Evolutionary conservation across 2,888 invertebrate genomes (phyloP), one percentile per base, ranked within the genome.

Genomic region (Notodonta dromedarius): DNA sequence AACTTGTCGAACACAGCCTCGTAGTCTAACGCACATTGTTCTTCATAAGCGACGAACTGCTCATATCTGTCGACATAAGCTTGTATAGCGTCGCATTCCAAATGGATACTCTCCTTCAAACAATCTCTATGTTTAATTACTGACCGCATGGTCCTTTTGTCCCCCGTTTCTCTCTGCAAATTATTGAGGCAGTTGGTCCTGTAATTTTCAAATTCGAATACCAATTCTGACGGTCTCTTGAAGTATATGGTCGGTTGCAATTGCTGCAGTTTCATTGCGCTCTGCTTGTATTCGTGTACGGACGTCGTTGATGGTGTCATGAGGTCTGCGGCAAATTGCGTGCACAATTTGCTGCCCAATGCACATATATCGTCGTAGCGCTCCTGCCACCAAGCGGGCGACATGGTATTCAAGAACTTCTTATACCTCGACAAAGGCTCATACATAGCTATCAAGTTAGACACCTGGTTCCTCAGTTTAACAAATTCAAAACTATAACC

Each of bases 151-250:
- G 75, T 55, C 14, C 59, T 67, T 40, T 69, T 59, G 6, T 72
- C 61, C 9, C 66, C 62, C 8, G 57, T 63, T 39, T 80, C 70
- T 39, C 79, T 77, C 64, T 76, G 61, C 74, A 83, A 74, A 44
- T 82, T 82, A 60, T 79, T 79, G 13, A 79, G 63, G 53, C 83
- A 81, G 63, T 81, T 80, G 9, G 65, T 64, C 24, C 76, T 63
- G 9, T 77, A 40, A 11, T 65, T 48, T 6, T 78, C 73, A 39
- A 76, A 79, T 32, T 77, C 56, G 5, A 55, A n/a, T 16, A 73
- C 63, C 42, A 83, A 56, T 60, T 79, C 66, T 35, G 57, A 60
- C 12, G 83, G 80, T 58, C 64, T 62, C 48, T 64, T 73, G 40
- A 82, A 83, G 63, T 72, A 83, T 5, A 79, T 35, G 40, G 65